These are phyloP conservation scores for Eristalis intricaria DNA, from an alignment of 2,888 invertebrate species.

Conservation along the genomic window DNA sequence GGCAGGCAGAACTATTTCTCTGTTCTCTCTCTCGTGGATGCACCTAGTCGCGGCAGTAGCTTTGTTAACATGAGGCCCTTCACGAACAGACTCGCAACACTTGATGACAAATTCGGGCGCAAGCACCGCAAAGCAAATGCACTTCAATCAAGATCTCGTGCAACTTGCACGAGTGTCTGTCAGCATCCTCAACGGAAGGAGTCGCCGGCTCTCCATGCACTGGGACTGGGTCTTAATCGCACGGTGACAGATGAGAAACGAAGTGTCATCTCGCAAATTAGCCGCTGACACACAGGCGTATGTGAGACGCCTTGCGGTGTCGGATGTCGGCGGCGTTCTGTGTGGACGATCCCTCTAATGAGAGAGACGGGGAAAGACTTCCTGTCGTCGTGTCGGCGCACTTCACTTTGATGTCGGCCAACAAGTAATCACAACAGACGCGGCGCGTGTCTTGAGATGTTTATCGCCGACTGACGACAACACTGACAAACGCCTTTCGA, in stretches of 20 bases:
- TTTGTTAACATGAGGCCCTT: background rate
- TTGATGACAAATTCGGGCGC: background rate
- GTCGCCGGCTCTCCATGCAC: no score
- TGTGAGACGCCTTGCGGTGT: constrained; percentile 1
- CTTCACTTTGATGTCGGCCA: constrained; percentile 47
- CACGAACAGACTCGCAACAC: background rate
- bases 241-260: constrained; percentile 45
- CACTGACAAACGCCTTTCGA: constrained; percentile 50
- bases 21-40: no score
- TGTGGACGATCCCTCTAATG: background rate
- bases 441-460: constrained; percentile 51
- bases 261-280: constrained; percentile 61
- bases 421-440: constrained; percentile 57
- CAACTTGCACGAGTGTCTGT: background rate
- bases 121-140: background rate
- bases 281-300: constrained; percentile 36
- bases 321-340: background rate
- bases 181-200: background rate
- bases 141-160: background rate
- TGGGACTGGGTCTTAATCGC: background rate
- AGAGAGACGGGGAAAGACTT: background rate
- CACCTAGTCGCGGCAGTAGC: no score
- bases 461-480: constrained; percentile 32
- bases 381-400: constrained; percentile 2
- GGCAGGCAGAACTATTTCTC: no score